Base-by-base conservation (phyloP, 2,797 vertebrate genomes). In the Pempheris klunzingeri region DNA sequence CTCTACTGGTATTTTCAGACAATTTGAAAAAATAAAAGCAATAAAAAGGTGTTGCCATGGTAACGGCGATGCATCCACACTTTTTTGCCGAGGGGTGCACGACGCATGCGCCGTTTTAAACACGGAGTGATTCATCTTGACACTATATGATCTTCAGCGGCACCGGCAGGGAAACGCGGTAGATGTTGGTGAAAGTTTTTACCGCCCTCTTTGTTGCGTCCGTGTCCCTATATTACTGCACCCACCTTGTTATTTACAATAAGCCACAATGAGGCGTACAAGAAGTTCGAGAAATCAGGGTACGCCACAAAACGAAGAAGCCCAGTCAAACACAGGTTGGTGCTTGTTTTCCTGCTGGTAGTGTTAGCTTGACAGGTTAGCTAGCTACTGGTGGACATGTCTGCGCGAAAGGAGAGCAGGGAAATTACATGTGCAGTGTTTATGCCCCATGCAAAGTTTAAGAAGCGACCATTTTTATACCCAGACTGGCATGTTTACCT, bases 261-360 rank as follows among this genome's bases (percentile, higher is more conserved):
- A 62, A 62, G 61, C 10, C 3, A 63, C 4, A 2, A 95, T 95
- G 94, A 93, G 90, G 54, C 87, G 92, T 59, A 85, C 87, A 15
- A 94, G 94, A 77, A 64, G 87, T 55, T 80, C 81, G 1, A 80
- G 66, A 32, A 89, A 11, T 30, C 74, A 75, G 77, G 46, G 0
- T 15, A 60, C 62, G 0, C 14, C 67, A 38, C 78, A 80, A 55
- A 86, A 53, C 2, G 87, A 65, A 57, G 85, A 81, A 0, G 26
- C 59, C 22, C 67, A 38, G 39, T 47, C 78, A 3, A 81, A 88
- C 55, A 90, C 90, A 91, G 93, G 93, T 92, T 20, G 34, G 87
- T 87, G 49, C 11, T 43, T 36, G 28, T 20, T 49, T 43, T 46
- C 36, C 18, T 1, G 34, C 30, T 4, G 13, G 2, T 12, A 7